phyloP scores from a whole-genome alignment of 2,888 invertebrate species.

The Onchidella celtica region DNA sequence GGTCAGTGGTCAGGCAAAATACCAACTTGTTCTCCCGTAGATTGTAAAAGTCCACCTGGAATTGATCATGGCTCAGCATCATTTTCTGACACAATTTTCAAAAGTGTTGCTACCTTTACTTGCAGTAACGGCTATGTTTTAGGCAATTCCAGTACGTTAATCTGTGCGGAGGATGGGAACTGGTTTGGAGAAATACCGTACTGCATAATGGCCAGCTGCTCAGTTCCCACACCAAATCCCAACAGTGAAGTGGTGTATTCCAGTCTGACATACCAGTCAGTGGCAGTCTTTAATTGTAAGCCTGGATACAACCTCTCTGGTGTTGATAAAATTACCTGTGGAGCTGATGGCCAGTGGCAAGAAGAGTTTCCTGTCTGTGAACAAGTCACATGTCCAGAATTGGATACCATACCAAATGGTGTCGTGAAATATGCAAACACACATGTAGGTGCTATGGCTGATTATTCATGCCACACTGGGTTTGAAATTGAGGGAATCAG shows the following conservation, averaged over 20 bases:
- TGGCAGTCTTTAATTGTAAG: conserved; percentile 48
- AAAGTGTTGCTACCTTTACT: conserved; percentile 14
- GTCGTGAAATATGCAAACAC: conserved; percentile 59
- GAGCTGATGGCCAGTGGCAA: conserved; percentile 72
- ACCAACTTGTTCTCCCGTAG: conserved; percentile 30
- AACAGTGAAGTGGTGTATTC: conserved; percentile 6
- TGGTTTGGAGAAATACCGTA: conserved; percentile 59
- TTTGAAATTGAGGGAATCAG: conserved; percentile 93
- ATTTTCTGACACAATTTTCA: conserved; percentile 34
- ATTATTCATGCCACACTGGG: conserved; percentile 92
- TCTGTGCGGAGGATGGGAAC: conserved; percentile 54
- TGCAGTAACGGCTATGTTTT: conserved; percentile 26
- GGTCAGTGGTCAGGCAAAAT: conserved; percentile 27
- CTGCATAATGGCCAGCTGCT: conserved; percentile 53
- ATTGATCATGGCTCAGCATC: conserved; percentile 6
- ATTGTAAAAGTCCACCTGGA: conserved; percentile 23
- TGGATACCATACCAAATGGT: conserved; percentile 42
- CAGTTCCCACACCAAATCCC: neutral
- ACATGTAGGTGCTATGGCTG: conserved; percentile 51
- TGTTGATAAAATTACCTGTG: conserved; percentile 62
- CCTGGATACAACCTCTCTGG: conserved; percentile 58
- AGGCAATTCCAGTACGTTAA: neutral
- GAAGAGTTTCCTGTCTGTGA: conserved; percentile 66
- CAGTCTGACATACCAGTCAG: conserved; percentile 12
- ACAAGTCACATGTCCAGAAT: conserved; percentile 63